Conservation (phyloP, 2,113 vertebrate species). For the Oxyura jamaicensis region DNA sequence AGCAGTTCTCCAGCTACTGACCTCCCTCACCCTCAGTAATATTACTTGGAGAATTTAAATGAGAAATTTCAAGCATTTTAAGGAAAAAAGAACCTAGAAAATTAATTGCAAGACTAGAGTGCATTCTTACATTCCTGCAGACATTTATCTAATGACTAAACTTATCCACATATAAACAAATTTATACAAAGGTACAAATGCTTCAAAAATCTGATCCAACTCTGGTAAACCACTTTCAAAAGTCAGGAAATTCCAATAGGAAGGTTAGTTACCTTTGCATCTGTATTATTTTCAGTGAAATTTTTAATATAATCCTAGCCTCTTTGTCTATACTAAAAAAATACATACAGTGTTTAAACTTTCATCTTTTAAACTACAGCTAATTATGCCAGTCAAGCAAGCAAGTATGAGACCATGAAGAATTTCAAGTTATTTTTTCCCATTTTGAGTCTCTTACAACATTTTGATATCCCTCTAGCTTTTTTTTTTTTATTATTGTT, state of each 20-base stretch:
- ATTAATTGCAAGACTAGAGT: neutral
- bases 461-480: too few relatives aligned
- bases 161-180: conserved; percentile 16
- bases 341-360: neutral
- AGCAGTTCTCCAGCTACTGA: neutral
- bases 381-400: neutral
- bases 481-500: too few relatives aligned
- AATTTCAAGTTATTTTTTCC: neutral
- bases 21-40: neutral
- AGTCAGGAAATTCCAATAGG: conserved; percentile 45
- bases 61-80: neutral
- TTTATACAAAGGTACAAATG: conserved; percentile 1
- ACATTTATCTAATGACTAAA: conserved; percentile 46
- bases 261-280: conserved; percentile 43
- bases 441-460: neutral
- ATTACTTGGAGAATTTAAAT: neutral
- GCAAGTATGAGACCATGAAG: neutral
- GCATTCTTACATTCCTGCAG: neutral
- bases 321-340: neutral
- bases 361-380: neutral
- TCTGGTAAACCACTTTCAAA: conserved; percentile 58
- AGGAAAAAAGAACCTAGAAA: neutral
- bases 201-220: conserved; percentile 29
- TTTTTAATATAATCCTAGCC: neutral
- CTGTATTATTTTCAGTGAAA: conserved; percentile 40